These are phyloP conservation scores for Stichopus chloronotus DNA, from an alignment of 35 echinoderm and acorn worm genomes.

Conservation along the genomic window DNA sequence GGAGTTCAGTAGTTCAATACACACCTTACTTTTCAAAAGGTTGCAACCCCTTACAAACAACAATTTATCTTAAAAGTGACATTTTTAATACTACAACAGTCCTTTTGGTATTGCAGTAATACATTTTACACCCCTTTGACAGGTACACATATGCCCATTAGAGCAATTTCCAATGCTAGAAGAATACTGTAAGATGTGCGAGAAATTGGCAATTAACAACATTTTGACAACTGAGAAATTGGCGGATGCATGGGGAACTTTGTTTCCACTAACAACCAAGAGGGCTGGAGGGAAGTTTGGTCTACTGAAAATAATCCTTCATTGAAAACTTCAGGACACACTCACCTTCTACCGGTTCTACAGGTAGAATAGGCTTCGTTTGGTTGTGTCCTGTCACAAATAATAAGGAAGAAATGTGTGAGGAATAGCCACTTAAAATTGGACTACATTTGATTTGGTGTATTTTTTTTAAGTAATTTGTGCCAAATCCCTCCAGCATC, in stretches of 20 bases:
- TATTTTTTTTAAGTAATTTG: neutral
- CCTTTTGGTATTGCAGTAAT: constrained; percentile 11
- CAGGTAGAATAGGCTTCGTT: neutral
- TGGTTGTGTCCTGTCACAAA: neutral
- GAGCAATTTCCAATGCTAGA: neutral
- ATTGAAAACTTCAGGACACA: neutral
- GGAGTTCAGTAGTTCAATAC: neutral
- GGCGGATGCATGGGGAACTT: constrained; percentile 2
- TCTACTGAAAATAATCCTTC: neutral
- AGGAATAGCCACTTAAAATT: neutral
- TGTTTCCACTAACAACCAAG: neutral
- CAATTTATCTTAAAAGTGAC: constrained; percentile 1
- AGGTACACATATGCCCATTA: neutral
- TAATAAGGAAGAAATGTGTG: neutral
- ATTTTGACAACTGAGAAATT: neutral
- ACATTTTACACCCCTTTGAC: neutral
- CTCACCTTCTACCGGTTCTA: neutral
- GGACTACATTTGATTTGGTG: neutral
- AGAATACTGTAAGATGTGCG: neutral
- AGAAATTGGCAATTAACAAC: neutral
- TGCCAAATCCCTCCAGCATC: neutral
- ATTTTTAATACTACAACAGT: constrained; percentile 13
- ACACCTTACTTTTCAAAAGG: neutral
- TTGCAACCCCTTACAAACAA: neutral
- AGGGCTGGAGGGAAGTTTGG: neutral